phyloP scores from a whole-genome alignment of 2,888 invertebrate species.

The Balanococcus diminutus region DNA sequence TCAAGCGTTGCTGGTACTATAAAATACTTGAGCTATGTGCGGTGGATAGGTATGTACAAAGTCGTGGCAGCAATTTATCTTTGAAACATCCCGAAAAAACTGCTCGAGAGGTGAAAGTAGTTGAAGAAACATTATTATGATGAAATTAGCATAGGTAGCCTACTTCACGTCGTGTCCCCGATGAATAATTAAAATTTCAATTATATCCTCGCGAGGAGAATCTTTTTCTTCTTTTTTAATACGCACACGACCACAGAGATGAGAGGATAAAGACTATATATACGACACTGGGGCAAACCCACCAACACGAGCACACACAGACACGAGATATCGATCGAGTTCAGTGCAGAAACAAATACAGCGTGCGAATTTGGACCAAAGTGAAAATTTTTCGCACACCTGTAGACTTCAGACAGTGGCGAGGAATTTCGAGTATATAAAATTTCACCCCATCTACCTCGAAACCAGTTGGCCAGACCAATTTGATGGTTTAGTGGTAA shows the following conservation, averaged over 20 bases:
- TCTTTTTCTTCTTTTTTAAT: not conserved
- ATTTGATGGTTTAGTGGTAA: not conserved
- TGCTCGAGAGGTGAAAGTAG: not conserved
- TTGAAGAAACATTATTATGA: conserved; percentile 35
- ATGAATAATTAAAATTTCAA: conserved; percentile 51
- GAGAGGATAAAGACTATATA: too few relatives aligned
- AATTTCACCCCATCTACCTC: too few relatives aligned
- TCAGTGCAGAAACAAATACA: not conserved
- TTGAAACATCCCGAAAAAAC: not conserved
- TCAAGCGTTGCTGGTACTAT: not conserved
- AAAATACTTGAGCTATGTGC: not conserved
- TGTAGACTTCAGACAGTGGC: not conserved
- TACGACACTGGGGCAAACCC: too few relatives aligned
- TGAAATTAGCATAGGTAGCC: conserved; percentile 48
- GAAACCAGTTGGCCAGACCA: not conserved
- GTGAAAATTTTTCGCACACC: not conserved
- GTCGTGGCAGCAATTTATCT: not conserved
- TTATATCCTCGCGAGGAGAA: not conserved
- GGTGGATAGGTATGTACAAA: not conserved
- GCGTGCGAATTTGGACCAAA: not conserved
- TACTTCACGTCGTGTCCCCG: conserved; percentile 15
- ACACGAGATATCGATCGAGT: not conserved
- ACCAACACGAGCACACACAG: too few relatives aligned
- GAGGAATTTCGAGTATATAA: not conserved
- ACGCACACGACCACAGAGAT: too few relatives aligned